Evolutionary conservation across 2,797 vertebrate species (phyloP), one percentile per base, ranked within the genome.

Genomic region (Acanthurus lineatus): DNA sequence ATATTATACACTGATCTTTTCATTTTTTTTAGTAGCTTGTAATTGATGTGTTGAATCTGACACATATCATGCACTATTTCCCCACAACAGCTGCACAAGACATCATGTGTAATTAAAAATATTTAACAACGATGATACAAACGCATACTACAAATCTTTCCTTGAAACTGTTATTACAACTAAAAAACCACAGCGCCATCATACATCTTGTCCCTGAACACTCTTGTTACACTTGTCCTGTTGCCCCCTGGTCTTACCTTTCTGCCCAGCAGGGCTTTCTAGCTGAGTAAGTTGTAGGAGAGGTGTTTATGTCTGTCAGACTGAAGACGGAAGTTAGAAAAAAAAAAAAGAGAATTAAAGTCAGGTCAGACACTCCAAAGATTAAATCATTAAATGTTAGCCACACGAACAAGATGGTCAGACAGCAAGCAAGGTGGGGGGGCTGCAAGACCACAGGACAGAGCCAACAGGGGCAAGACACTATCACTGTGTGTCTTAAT

Each of bases 261-360:
- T 91, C 91, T 78, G 93, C 95, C 88, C 95, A 93, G 91, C 84
- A 92, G 89, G 93, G 94, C 88, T 86, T 91, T 70, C 1, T 38
- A 92, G 95, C 89, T 81, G 93, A 89, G 91, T 93, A 93, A 94
- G 92, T 84, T 74, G 95, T 80, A 79, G 92, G 82, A 75, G 85
- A 91, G 83, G 76, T 89, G 86, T 84, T 93, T 86, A 78, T 77
- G 81, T 96, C 94, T 81, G 93, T 91, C 87, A 89, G 89, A 95
- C 93, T 96, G 91, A 86, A 93, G 88, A 93, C 75, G 69, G 49
- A 80, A 86, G 77, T 81, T 67, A 83, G 32, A 35, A 35, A 35
- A 35, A 35, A 35, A 35, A 44, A 83, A 66, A 47, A 69, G 61
- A 83, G 35, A 77, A 64, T 19, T 40, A 69, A 28, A 85, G 69